Evolutionary conservation across 2,113 vertebrate genomes (phyloP).

Genomic region (Struthio camelus): DNA sequence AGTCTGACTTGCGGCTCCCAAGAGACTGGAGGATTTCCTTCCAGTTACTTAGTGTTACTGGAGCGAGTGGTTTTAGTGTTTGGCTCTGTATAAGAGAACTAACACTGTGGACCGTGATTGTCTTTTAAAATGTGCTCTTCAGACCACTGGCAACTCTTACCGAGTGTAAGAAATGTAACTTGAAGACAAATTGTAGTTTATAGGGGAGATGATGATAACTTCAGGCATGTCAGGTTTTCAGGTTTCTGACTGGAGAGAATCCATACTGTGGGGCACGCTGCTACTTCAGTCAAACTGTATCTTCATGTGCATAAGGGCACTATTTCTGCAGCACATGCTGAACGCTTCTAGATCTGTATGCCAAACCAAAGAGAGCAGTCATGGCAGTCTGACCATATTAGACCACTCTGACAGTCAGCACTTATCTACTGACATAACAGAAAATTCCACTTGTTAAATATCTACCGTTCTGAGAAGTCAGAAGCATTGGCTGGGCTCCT

Average conservation of each 20-base stretch:
- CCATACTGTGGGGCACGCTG: fast-evolving
- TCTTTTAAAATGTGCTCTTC: neutral
- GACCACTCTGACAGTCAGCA: neutral
- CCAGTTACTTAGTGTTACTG: neutral
- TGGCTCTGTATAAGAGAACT: neutral
- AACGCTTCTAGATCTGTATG: fast-evolving
- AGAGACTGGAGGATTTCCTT: neutral
- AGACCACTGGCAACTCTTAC: neutral
- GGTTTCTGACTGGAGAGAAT: too few relatives aligned
- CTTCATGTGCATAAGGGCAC: neutral
- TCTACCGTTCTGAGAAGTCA: neutral
- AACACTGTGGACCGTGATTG: fast-evolving
- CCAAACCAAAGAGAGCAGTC: neutral
- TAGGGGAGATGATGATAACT: neutral
- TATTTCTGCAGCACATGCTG: neutral
- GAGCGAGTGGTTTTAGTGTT: neutral
- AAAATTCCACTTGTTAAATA: neutral
- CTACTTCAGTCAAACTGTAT: neutral
- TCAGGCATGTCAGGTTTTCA: neutral
- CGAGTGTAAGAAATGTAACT: neutral
- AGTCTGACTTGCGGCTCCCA: neutral
- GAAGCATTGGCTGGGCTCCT: neutral
- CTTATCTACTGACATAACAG: neutral
- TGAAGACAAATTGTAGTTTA: neutral
- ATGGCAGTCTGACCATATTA: fast-evolving